These are phyloP conservation scores for Xyliphius kryptos DNA, from an alignment of 2,113 vertebrate genomes.

Conservation along the genomic window DNA sequence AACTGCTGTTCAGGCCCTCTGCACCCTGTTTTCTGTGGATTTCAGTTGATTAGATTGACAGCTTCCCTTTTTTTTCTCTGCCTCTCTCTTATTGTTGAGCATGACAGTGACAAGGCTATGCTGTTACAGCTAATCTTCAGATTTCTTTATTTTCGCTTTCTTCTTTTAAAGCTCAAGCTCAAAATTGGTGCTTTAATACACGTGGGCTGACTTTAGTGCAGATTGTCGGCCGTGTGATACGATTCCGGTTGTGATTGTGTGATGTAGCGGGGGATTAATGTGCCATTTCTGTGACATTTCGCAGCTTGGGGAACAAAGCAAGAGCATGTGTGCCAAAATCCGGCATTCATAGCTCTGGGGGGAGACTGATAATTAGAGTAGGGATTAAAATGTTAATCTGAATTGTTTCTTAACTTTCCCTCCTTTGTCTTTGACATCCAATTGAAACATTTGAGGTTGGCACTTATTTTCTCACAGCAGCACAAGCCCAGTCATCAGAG, in stretches of 20 bases:
- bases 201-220: neutral
- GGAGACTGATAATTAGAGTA: conserved; percentile 61
- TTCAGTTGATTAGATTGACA: conserved; percentile 44
- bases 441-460: conserved; percentile 2
- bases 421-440: conserved; percentile 24
- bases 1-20: conserved; percentile 36
- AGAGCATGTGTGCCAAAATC: conserved; percentile 47
- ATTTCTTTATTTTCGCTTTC: conserved; percentile 15
- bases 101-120: too few relatives aligned
- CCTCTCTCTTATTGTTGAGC: too few relatives aligned
- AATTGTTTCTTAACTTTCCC: conserved; percentile 58
- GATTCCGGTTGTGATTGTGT: conserved; percentile 2
- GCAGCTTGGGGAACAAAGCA: conserved; percentile 36
- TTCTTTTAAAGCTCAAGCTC: neutral
- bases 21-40: conserved; percentile 37
- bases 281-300: conserved; percentile 32
- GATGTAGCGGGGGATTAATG: conserved; percentile 21
- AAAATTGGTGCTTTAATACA: neutral
- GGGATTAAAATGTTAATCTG: conserved; percentile 68
- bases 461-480: too few relatives aligned
- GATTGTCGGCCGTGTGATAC: neutral
- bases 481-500: too few relatives aligned
- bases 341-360: conserved; percentile 51
- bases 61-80: conserved; percentile 28
- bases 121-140: conserved; percentile 25